phyloP scores from a whole-genome alignment of 2,888 invertebrate species.

The Coremacera marginata region DNA sequence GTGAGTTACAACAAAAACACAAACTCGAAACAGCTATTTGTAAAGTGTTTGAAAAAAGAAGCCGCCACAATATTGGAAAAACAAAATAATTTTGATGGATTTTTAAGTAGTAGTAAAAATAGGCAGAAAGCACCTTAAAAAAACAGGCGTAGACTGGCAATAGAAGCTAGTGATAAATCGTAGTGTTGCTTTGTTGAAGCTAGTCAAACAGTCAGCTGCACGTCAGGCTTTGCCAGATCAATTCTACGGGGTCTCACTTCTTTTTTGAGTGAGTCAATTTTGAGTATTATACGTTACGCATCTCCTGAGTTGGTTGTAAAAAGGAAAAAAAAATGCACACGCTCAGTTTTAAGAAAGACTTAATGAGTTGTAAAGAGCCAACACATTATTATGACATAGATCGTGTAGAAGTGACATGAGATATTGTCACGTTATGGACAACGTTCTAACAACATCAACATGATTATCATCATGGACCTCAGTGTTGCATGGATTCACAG shows the following conservation, averaged over 20 bases:
- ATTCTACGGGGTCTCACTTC: too few relatives aligned
- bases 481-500: slow-evolving; percentile 5
- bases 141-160: too few relatives aligned
- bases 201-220: too few relatives aligned
- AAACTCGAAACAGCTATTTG: background rate
- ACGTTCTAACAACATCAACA: background rate
- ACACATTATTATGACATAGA: background rate
- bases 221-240: too few relatives aligned
- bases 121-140: too few relatives aligned
- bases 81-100: too few relatives aligned
- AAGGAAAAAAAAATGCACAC: too few relatives aligned
- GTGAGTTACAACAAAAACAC: background rate
- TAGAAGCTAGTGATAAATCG: too few relatives aligned
- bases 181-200: too few relatives aligned
- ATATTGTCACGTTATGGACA: slow-evolving; percentile 6
- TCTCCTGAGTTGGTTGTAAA: background rate
- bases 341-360: background rate
- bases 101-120: too few relatives aligned
- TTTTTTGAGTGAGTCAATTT: background rate
- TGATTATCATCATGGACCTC: too few relatives aligned
- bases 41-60: background rate
- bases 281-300: background rate
- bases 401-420: background rate
- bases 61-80: too few relatives aligned
- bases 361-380: slow-evolving; percentile 9